Evolutionary conservation across 2,797 vertebrate species (phyloP).

Genomic region (Loris lydekkerianus): DNA sequence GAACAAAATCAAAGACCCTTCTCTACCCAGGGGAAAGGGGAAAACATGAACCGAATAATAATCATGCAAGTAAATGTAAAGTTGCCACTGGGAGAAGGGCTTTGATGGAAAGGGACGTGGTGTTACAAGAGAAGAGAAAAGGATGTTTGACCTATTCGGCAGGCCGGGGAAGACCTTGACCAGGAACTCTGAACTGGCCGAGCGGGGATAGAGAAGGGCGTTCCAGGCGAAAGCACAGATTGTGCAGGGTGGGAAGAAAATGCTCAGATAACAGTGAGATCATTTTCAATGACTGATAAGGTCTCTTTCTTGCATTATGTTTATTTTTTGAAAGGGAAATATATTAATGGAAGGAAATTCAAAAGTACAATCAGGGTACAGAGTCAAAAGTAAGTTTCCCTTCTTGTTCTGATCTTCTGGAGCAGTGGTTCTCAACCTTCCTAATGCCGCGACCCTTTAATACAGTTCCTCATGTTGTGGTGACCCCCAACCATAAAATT

Average conservation of each 20-base stretch:
- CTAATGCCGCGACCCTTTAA: too few species aligned
- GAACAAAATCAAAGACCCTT: background rate
- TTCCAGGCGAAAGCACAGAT: background rate
- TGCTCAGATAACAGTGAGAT: background rate
- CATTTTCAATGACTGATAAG: background rate
- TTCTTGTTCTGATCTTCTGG: background rate
- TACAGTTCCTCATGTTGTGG: too few species aligned
- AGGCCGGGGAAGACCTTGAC: background rate
- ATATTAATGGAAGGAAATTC: slow-evolving; percentile 9
- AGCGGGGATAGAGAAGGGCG: background rate
- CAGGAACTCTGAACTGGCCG: background rate
- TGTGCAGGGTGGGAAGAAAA: background rate
- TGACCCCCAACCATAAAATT: too few species aligned
- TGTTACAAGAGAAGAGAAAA: background rate
- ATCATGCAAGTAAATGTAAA: background rate
- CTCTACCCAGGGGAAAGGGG: background rate
- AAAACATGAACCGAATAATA: background rate
- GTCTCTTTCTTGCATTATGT: background rate
- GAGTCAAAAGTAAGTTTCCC: background rate
- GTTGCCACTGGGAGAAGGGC: background rate
- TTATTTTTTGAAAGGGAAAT: slow-evolving; percentile 11
- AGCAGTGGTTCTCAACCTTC: background rate
- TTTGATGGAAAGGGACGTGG: background rate
- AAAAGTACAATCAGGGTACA: background rate
- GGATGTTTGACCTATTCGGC: background rate